Evolutionary conservation across 2,888 invertebrate genomes (phyloP), one percentile per base, ranked within the genome.

Genomic region (Crepidodera aurea): DNA sequence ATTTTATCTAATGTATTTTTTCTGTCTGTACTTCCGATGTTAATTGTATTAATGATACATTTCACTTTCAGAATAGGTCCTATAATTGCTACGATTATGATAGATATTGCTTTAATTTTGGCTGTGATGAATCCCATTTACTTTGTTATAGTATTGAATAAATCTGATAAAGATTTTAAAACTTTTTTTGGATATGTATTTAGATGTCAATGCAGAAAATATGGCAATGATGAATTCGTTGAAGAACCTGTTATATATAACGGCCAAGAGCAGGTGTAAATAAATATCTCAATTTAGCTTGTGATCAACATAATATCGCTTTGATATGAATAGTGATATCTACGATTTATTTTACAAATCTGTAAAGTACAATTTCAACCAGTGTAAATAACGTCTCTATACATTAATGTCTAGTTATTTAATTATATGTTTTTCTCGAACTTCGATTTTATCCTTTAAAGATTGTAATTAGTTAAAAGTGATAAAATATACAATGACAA

Each of bases 191-290:
- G 34, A 7, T 48, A 66, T 7, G 39, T 66, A 8, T 27, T 66
- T 8, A 63, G 19, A n/a, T 58, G 58, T 18, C 48, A 46, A 51
- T 66, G 60, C 29, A 57, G 13, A 13, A 51, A 63, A 54, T 66
- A 66, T 27, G 54, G 37, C 12, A 42, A 55, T 8, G 58, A 55
- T 37, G 65, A 65, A 51, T 15, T 62, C 25, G 40, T 51, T 29
- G 65, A 65, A 37, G 59, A 65, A 27, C 56, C 63, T 40, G 64
- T 64, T 37, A 42, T 50, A 54, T 66, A 48, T 53, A 63, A 63
- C 44, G 51, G 51, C 12, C 51, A 29, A 4, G 39, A 29, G 10
- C 44, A 62, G 42, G 59, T 60, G 18, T 2, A 50, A 51, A 48
- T 44, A 13, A 8, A n/a, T n/a, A n/a, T n/a, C n/a, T n/a, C n/a